phyloP scores from a whole-genome alignment of 2,797 vertebrate species.

The Siniperca obscura region DNA sequence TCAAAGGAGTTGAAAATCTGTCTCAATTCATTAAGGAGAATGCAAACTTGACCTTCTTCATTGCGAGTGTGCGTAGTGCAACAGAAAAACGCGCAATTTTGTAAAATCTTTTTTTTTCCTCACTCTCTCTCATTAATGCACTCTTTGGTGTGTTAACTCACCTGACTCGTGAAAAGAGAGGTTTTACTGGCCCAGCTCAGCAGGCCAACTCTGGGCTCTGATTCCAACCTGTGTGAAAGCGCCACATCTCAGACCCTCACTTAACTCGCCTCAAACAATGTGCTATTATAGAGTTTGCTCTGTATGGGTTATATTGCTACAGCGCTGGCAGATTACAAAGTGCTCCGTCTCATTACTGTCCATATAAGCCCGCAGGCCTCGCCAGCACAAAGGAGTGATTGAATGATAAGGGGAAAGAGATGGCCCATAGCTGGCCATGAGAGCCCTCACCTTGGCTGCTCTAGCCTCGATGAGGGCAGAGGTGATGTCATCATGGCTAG shows the following conservation, averaged over 20 bases:
- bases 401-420: slow-evolving; percentile 79
- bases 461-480: slow-evolving; percentile 73
- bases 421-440: slow-evolving; percentile 74
- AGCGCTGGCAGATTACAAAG: slow-evolving; percentile 79
- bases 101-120: neutral
- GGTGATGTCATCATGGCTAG: slow-evolving; percentile 84
- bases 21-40: slow-evolving; percentile 27
- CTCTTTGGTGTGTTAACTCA: slow-evolving; percentile 77
- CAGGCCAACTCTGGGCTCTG: slow-evolving; percentile 76
- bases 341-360: slow-evolving; percentile 83
- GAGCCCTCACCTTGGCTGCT: slow-evolving; percentile 83
- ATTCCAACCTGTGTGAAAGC: slow-evolving; percentile 78
- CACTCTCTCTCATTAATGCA: slow-evolving; percentile 56
- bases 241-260: slow-evolving; percentile 72
- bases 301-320: slow-evolving; percentile 82
- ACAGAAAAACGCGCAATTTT: slow-evolving; percentile 34
- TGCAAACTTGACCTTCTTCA: slow-evolving; percentile 29
- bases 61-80: slow-evolving; percentile 19
- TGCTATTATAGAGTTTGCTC: slow-evolving; percentile 83
- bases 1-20: slow-evolving; percentile 32
- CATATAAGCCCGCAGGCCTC: slow-evolving; percentile 75
- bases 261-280: slow-evolving; percentile 84
- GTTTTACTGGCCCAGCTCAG: slow-evolving; percentile 77
- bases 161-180: slow-evolving; percentile 82
- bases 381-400: slow-evolving; percentile 83